These are phyloP conservation scores for Gymnothorax reevesii DNA, from an alignment of 2,797 vertebrate genomes.

Conservation along the genomic window DNA sequence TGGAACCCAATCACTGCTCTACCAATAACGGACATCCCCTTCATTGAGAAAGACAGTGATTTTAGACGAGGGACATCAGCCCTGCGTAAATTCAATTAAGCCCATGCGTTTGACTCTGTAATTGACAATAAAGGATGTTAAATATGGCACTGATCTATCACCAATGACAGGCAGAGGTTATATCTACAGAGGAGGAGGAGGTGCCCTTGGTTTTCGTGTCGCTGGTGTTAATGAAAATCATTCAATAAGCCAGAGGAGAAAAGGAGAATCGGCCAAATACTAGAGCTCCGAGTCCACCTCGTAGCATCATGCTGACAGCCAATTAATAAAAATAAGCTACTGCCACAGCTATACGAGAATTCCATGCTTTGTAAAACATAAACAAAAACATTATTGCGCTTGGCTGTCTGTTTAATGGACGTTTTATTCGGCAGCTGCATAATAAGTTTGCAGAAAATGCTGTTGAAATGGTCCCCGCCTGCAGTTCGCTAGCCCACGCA, in stretches of 20 bases:
- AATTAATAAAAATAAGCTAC: background rate
- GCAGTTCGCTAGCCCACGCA: background rate
- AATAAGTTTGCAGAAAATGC: background rate
- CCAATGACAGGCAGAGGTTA: slow-evolving; percentile 37
- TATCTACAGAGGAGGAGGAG: slow-evolving; percentile 25
- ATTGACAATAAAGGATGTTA: slow-evolving; percentile 72
- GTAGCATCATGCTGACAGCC: background rate
- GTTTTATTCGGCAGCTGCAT: background rate
- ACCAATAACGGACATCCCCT: slow-evolving; percentile 60
- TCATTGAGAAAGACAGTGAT: slow-evolving; percentile 75
- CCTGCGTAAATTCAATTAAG: slow-evolving; percentile 67
- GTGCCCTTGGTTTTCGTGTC: slow-evolving; percentile 31
- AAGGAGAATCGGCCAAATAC: background rate
- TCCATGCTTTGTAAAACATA: background rate
- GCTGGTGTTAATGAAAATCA: slow-evolving; percentile 30
- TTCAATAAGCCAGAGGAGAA: slow-evolving; percentile 7
- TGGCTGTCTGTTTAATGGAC: background rate
- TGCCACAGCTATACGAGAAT: background rate
- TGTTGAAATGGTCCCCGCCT: background rate
- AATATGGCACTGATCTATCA: slow-evolving; percentile 65
- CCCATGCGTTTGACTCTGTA: slow-evolving; percentile 65
- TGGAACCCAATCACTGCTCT: slow-evolving; percentile 54
- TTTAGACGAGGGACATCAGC: slow-evolving; percentile 66
- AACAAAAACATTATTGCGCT: background rate
- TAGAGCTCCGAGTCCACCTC: background rate